phyloP scores from a whole-genome alignment of 2,113 vertebrate genomes.

The Hippocampus mohnikei region DNA sequence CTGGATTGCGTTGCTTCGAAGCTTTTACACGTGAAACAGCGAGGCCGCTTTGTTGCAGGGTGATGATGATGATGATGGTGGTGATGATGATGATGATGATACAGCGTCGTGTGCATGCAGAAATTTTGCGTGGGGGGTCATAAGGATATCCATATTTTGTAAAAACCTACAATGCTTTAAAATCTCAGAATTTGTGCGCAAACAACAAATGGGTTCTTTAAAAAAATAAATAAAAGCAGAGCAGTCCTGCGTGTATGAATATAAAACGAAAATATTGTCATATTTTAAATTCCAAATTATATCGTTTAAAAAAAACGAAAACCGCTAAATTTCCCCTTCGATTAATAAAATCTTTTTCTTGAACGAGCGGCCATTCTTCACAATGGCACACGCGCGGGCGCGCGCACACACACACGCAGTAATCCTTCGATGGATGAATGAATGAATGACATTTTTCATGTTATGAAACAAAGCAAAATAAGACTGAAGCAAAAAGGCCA shows the following conservation, averaged over 20 bases:
- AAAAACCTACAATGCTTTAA: background rate
- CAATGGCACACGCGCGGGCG: conserved; percentile 12
- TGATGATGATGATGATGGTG: background rate
- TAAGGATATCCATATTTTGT: background rate
- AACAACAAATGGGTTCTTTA: background rate
- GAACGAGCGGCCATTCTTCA: conserved; percentile 11
- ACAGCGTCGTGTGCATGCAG: background rate
- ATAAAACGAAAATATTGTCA: background rate
- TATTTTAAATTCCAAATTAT: background rate
- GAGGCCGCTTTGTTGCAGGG: background rate
- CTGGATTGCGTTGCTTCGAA: background rate
- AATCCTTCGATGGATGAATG: conserved; percentile 17
- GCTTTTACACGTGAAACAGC: background rate
- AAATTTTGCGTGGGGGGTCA: background rate
- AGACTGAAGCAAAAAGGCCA: background rate
- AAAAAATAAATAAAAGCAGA: background rate
- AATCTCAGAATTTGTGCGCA: background rate
- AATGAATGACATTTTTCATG: background rate
- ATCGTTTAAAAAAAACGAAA: background rate
- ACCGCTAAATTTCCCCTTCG: background rate
- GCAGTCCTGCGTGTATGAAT: background rate
- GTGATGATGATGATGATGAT: background rate
- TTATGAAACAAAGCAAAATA: conserved; percentile 5
- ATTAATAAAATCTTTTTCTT: conserved; percentile 4
- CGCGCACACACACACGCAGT: background rate